phyloP scores from a whole-genome alignment of 2,888 invertebrate genomes.

The Sepioteuthis lessoniana region DNA sequence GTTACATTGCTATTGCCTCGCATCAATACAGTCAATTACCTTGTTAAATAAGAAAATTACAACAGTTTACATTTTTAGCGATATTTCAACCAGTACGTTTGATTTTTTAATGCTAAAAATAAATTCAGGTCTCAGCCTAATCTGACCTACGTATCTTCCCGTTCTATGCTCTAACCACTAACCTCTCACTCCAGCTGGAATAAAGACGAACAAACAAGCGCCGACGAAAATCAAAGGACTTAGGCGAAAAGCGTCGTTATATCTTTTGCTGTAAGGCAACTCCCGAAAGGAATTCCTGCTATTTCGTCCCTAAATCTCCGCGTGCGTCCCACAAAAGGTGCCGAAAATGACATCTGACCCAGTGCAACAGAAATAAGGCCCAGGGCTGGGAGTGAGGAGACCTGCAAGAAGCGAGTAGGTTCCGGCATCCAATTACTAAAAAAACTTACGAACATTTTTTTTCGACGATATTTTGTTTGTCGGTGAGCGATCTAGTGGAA shows the following conservation, averaged over 20 bases:
- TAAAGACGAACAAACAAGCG: neutral
- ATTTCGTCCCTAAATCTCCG: neutral
- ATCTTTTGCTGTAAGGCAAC: neutral
- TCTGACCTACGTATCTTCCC: too few species aligned
- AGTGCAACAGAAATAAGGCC: neutral
- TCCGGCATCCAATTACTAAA: neutral
- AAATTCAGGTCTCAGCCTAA: too few species aligned
- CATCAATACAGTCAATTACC: too few species aligned
- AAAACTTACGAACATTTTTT: neutral
- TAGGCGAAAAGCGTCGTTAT: neutral
- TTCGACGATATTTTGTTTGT: neutral
- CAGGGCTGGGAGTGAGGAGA: neutral
- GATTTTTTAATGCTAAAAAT: too few species aligned
- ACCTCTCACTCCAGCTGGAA: too few species aligned
- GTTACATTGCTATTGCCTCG: too few species aligned
- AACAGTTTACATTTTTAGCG: too few species aligned
- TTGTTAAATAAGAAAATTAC: too few species aligned
- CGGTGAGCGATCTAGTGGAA: neutral
- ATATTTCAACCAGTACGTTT: too few species aligned
- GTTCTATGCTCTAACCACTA: too few species aligned
- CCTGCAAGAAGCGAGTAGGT: neutral
- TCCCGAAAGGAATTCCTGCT: neutral
- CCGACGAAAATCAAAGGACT: neutral
- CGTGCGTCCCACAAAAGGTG: constrained; percentile 1
- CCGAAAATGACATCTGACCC: neutral